Evolutionary conservation across 2,113 vertebrate genomes (phyloP), one percentile per base, ranked within the genome.

Genomic region (Atrichornis clamosus): DNA sequence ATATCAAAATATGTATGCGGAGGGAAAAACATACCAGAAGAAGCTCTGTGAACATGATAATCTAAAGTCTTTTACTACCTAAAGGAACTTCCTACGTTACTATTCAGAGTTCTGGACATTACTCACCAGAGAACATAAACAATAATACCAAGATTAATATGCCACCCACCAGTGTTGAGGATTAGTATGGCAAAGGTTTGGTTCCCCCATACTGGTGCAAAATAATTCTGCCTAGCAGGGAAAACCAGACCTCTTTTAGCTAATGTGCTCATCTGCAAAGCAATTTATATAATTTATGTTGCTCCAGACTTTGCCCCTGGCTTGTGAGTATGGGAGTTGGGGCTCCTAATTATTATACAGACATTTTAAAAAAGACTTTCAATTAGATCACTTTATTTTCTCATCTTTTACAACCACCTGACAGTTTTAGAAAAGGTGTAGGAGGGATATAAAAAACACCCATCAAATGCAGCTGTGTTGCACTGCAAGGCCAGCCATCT

Each of bases 181-280:
- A 96, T 95, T 97, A 91, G 33, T 69, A 69, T 63, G 49, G n/a
- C 59, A 92, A 65, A 70, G 74, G 67, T 68, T 91, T 93, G 11
- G n/a, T 83, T 89, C 55, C 86, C 74, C 67, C 90, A 87, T 87
- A 91, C 47, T 23, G 63, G 37, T 77, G 80, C 41, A 85, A 87
- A 95, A 89, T 93, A 95, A 96, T 96, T 96, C 55, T 87, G 27
- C 95, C 62, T 95, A 89, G 88, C 74, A 93, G 93, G 94, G 76
- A 80, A 85, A 80, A 81, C 30, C 24, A 76, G 50, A 80, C 30
- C 30, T 74, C 41, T 91, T 86, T 92, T 62, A 65, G 44, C 44
- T 95, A 91, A 95, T 87, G 70, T 77, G 28, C 59, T 94, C 88
- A 83, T 92, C 90, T 94, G 65, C 35, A 87, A 89, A 79, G 69